Evolutionary conservation across 2,888 invertebrate species (phyloP).

Genomic region (Onthophagus sagittarius): DNA sequence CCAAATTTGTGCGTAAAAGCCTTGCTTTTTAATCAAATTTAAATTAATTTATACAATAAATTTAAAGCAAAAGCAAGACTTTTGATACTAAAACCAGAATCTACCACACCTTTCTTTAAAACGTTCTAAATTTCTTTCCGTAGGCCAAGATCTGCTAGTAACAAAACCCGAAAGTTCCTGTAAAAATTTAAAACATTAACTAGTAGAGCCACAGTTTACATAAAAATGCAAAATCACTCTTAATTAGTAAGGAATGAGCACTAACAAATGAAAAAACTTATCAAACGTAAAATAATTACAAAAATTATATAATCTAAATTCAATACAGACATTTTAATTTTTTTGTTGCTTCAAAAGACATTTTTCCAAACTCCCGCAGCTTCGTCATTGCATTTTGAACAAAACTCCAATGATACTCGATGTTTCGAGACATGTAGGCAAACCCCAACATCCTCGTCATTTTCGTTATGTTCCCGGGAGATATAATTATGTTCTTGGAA

Average conservation of each 20-base stretch:
- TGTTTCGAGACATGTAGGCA: slow-evolving; percentile 57
- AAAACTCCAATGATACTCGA: slow-evolving; percentile 57
- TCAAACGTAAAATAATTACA: slow-evolving; percentile 12
- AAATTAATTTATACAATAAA: background rate
- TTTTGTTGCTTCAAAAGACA: slow-evolving; percentile 14
- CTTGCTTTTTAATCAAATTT: background rate
- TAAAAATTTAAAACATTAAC: slow-evolving; percentile 34
- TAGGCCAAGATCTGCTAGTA: slow-evolving; percentile 23
- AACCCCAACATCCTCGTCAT: slow-evolving; percentile 50
- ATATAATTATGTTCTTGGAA: slow-evolving; percentile 40
- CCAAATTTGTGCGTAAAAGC: background rate
- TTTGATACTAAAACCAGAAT: slow-evolving; percentile 29
- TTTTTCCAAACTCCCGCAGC: slow-evolving; percentile 39
- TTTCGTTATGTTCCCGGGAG: slow-evolving; percentile 13
- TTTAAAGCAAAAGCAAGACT: slow-evolving; percentile 28
- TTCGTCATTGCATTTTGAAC: slow-evolving; percentile 54
- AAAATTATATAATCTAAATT: slow-evolving; percentile 23
- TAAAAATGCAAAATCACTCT: slow-evolving; percentile 7
- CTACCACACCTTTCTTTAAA: slow-evolving; percentile 36
- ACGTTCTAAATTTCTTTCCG: slow-evolving; percentile 24
- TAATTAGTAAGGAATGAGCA: slow-evolving; percentile 37
- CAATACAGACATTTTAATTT: slow-evolving; percentile 41
- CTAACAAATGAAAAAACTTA: slow-evolving; percentile 20
- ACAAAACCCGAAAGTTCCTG: slow-evolving; percentile 29
- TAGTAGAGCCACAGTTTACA: slow-evolving; percentile 15